These are phyloP conservation scores for Acleris holmiana DNA, from an alignment of 2,888 invertebrate genomes.

Conservation along the genomic window DNA sequence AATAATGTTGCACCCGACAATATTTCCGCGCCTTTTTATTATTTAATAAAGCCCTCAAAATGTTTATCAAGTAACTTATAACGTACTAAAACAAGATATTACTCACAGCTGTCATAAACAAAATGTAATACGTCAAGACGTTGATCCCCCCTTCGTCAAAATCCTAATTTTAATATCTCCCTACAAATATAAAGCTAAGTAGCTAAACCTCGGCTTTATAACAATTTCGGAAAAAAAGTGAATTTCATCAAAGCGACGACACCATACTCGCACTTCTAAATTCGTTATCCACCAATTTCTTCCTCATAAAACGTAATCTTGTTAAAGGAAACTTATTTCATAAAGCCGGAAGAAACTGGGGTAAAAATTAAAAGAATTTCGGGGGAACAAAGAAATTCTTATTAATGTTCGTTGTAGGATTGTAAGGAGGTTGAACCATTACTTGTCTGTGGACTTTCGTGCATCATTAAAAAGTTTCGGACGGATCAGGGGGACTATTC, in stretches of 20 bases:
- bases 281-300: slow-evolving; percentile 79
- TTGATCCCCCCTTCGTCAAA: slow-evolving; percentile 33
- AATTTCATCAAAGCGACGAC: slow-evolving; percentile 44
- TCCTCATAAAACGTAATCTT: slow-evolving; percentile 78
- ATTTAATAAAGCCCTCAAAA: slow-evolving; percentile 11
- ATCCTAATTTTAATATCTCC: slow-evolving; percentile 38
- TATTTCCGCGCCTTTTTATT: background rate
- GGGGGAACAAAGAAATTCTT: slow-evolving; percentile 51
- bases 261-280: slow-evolving; percentile 57
- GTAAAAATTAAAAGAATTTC: slow-evolving; percentile 68
- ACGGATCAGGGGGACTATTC: slow-evolving; percentile 6
- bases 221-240: slow-evolving; percentile 48
- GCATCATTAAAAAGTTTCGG: slow-evolving; percentile 38
- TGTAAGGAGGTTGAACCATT: slow-evolving; percentile 68
- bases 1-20: background rate
- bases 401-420: slow-evolving; percentile 70
- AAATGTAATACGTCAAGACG: slow-evolving; percentile 34
- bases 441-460: slow-evolving; percentile 41
- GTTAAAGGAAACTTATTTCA: slow-evolving; percentile 80
- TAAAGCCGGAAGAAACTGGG: slow-evolving; percentile 62
- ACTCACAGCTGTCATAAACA: slow-evolving; percentile 28
- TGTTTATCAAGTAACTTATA: slow-evolving; percentile 26
- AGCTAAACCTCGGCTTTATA: slow-evolving; percentile 60
- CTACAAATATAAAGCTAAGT: slow-evolving; percentile 53
- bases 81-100: slow-evolving; percentile 27